These are phyloP conservation scores for Mormyrus proboscirostris DNA, from an alignment of 2,797 vertebrate genomes.

Conservation along the genomic window DNA sequence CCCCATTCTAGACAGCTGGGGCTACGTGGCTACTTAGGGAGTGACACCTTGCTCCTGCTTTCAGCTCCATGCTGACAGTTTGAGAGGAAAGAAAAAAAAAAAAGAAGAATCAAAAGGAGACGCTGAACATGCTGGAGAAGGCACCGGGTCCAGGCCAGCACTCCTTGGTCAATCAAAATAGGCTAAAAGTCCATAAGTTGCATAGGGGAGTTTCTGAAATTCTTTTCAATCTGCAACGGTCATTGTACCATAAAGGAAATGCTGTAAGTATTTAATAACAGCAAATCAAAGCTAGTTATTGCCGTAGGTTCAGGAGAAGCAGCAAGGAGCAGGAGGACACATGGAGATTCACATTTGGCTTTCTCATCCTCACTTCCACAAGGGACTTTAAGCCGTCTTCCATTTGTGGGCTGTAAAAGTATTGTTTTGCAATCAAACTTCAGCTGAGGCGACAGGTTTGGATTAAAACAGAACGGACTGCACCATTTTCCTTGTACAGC, in stretches of 20 bases:
- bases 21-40: not conserved
- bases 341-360: not conserved
- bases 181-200: slow-evolving; percentile 17
- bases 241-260: not conserved
- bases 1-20: not conserved
- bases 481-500: not conserved
- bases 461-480: not conserved
- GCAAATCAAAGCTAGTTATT: not conserved
- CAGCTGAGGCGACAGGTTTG: not conserved
- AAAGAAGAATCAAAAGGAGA: not conserved
- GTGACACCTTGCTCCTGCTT: not conserved
- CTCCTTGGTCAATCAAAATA: not conserved
- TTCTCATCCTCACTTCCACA: not conserved
- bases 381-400: not conserved
- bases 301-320: not conserved
- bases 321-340: not conserved
- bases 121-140: slow-evolving; percentile 12
- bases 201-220: slow-evolving; percentile 1
- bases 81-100: not conserved
- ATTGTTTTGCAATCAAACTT: not conserved
- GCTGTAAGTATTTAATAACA: not conserved
- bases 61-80: not conserved
- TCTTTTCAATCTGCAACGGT: not conserved
- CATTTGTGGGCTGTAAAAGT: not conserved
- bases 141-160: slow-evolving; percentile 16